phyloP scores from a whole-genome alignment of 2,797 vertebrate genomes.

The Coregonus sp. region DNA sequence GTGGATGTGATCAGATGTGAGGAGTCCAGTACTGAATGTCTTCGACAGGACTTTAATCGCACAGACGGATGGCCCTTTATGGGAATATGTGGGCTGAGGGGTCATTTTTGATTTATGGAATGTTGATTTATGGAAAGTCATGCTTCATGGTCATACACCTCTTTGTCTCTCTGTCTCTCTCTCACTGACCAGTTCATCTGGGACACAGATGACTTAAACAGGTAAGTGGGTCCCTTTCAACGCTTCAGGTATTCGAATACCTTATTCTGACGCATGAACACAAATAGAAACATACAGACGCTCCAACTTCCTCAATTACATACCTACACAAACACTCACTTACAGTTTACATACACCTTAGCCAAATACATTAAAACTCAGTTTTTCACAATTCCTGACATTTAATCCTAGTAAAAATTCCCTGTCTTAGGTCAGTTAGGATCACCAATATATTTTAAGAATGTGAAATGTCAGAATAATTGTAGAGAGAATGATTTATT shows the following conservation, averaged over 20 bases:
- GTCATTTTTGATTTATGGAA: conserved; percentile 39
- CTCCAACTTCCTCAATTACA: no score
- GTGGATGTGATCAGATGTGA: conserved; percentile 15
- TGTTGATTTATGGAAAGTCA: conserved; percentile 54
- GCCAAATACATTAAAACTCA: no score
- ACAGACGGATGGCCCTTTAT: conserved; percentile 24
- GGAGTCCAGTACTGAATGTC: conserved; percentile 42
- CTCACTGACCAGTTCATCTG: conserved; percentile 26
- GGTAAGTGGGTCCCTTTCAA: conserved; percentile 64
- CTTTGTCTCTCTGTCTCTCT: neutral
- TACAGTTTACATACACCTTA: no score
- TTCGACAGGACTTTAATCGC: conserved; percentile 38
- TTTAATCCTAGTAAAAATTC: no score
- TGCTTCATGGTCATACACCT: conserved; percentile 7
- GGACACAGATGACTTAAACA: conserved; percentile 58
- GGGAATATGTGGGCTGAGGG: conserved; percentile 31
- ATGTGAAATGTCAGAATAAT: no score
- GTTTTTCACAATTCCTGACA: no score
- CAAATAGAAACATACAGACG: conserved; percentile 22
- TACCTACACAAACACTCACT: no score
- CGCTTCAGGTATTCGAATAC: conserved; percentile 40
- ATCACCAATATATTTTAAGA: no score
- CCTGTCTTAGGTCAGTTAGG: no score
- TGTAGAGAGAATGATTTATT: no score
- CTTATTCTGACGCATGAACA: conserved; percentile 28